Conservation (phyloP, 1,140 invertebrate species). For the Conopomorpha cramerella region DNA sequence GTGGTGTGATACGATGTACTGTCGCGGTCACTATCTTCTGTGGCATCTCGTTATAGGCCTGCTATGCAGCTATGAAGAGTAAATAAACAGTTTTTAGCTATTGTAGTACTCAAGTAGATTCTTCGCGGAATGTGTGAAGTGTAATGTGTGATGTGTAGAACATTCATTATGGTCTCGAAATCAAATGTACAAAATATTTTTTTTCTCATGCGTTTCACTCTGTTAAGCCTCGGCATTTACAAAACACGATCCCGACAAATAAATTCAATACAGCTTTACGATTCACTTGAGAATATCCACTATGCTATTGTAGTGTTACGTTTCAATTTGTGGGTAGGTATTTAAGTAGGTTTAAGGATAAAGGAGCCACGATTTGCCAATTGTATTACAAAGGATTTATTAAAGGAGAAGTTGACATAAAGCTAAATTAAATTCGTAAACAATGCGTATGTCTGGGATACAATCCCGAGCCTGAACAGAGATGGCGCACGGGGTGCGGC, state of each 20-base stretch:
- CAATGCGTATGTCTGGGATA: conserved; percentile 26
- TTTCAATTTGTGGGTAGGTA: no score
- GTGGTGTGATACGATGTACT: conserved; percentile 19
- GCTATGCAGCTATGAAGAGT: no score
- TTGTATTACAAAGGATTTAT: conserved; percentile 6
- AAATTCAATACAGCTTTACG: conserved; percentile 60
- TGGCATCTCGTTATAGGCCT: no score
- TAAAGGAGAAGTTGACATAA: conserved; percentile 30
- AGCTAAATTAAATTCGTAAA: conserved; percentile 60
- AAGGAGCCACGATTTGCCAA: no score
- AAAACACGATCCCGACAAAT: conserved; percentile 34
- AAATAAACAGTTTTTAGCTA: no score
- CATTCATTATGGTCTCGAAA: conserved; percentile 57
- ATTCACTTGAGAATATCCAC: not conserved
- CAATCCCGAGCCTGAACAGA: conserved; percentile 59
- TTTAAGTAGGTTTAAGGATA: no score
- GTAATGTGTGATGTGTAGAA: conserved; percentile 43
- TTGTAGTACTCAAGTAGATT: no score
- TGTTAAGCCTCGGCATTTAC: conserved; percentile 59
- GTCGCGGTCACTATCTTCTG: conserved; percentile 19
- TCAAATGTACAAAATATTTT: conserved; percentile 20
- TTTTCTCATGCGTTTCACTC: conserved; percentile 43
- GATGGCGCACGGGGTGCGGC: conserved; percentile 30
- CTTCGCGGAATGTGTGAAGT: no score
- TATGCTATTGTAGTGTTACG: not conserved